phyloP scores from a whole-genome alignment of 2,797 vertebrate genomes.

The Sus cebifrons region DNA sequence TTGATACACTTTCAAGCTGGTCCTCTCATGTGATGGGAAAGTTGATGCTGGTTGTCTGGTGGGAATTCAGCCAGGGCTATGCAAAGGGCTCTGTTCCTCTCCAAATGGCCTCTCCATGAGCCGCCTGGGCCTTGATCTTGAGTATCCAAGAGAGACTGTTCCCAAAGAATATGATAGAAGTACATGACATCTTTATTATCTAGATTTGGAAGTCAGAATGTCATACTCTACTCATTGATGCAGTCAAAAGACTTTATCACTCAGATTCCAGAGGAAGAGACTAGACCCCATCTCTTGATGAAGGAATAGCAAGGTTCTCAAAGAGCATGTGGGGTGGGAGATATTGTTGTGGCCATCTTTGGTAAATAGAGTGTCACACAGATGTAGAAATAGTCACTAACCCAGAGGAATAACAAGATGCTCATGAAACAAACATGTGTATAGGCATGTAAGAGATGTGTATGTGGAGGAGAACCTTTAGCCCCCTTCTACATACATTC shows the following conservation, averaged over 20 bases:
- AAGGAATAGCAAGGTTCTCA: background rate
- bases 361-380: background rate
- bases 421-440: background rate
- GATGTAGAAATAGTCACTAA: conserved; percentile 11
- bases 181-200: background rate
- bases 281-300: background rate
- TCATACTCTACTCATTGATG: background rate
- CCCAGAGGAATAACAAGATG: background rate
- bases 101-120: background rate
- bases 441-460: background rate
- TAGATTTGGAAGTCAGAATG: background rate
- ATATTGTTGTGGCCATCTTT: background rate
- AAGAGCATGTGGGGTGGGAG: background rate
- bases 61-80: background rate
- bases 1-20: background rate
- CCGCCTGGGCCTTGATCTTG: background rate
- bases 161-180: background rate
- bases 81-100: background rate
- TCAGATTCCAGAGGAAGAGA: conserved; percentile 17
- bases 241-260: background rate
- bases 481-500: background rate
- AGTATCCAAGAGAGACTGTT: background rate
- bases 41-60: background rate
- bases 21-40: background rate
- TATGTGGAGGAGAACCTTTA: background rate